Evolutionary conservation across 2,888 invertebrate genomes (phyloP), one percentile per base, ranked within the genome.

Genomic region (Caenorhabditis angaria): DNA sequence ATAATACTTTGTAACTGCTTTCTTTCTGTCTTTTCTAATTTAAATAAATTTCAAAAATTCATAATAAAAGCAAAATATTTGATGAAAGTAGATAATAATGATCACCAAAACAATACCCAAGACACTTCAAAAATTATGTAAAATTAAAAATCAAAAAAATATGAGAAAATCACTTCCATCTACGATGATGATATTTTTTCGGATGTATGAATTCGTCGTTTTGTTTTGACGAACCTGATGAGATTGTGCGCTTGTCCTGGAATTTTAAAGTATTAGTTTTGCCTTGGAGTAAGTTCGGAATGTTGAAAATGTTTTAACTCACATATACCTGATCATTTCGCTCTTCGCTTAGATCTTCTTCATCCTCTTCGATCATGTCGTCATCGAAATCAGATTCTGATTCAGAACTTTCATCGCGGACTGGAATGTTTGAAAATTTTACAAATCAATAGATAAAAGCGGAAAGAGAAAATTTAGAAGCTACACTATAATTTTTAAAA

Each of bases 361-460:
- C 86, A 28, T 87, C 86, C 55, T 86, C 85, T 56, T 83, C 84
- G 25, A 86, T 79, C 63, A 83, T 80, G 55, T 83, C 83, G 51
- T 83, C 84, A 55, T 86, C 87, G 57, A 82, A 80, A 55, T 83
- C 84, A 8, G 82, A 84, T 61, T 84, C 87, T 27, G 81, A 83
- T 47, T 85, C 84, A 27, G 82, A 83, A 22, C 80, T 80, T 27
- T 86, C 86, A 56, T 85, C 84, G 58, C 83, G 83, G 53, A 86
- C 82, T 87, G 69, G 50, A 82, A 73, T 28, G 12, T 27, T 3
- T n/a, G n/a, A n/a, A n/a, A n/a, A n/a, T n/a, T n/a, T n/a, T n/a
- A n/a, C n/a, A n/a, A n/a, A n/a, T n/a, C n/a, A n/a, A n/a, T n/a
- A n/a, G n/a, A n/a, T n/a, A n/a, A n/a, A n/a, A n/a, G n/a, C n/a